Evolutionary conservation across 2,113 vertebrate genomes (phyloP).

Genomic region (Cynoglossus semilaevis): DNA sequence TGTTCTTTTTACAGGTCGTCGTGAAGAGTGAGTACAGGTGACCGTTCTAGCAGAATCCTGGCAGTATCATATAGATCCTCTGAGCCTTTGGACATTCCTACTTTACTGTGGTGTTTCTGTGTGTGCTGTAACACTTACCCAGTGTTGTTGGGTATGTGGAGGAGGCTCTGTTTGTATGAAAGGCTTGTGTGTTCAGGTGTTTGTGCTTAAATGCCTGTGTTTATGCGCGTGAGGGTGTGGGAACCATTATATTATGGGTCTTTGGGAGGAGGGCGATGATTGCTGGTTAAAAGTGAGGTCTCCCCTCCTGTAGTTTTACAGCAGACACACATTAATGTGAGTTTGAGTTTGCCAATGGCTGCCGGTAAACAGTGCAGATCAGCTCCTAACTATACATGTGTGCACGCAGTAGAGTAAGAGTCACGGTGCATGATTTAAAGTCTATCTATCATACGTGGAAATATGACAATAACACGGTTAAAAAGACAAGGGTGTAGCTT

Average conservation of each 20-base stretch:
- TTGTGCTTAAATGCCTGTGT: constrained; percentile 17
- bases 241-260: neutral
- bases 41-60: too few species aligned
- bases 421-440: neutral
- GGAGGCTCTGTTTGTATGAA: constrained; percentile 21
- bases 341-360: constrained; percentile 12
- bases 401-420: neutral
- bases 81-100: too few species aligned
- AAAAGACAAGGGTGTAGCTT: constrained; percentile 1
- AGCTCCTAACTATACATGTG: constrained; percentile 6
- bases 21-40: too few species aligned
- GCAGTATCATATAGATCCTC: too few species aligned
- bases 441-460: neutral
- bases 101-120: neutral
- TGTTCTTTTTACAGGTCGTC: too few species aligned
- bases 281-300: constrained; percentile 7
- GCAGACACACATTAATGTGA: constrained; percentile 27
- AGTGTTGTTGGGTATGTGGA: neutral
- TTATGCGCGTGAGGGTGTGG: constrained; percentile 15
- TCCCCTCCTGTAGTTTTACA: constrained; percentile 8
- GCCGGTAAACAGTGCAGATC: constrained; percentile 18
- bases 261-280: neutral
- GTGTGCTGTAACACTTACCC: neutral
- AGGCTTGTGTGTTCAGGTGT: constrained; percentile 42
- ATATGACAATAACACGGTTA: constrained; percentile 10